A percentile compares a stretch with the other conserved stretches of the same genome.
Evolutionary conservation across 1,140 invertebrate genomes (phyloP).

Genomic region (Drosophila nasuta): DNA sequence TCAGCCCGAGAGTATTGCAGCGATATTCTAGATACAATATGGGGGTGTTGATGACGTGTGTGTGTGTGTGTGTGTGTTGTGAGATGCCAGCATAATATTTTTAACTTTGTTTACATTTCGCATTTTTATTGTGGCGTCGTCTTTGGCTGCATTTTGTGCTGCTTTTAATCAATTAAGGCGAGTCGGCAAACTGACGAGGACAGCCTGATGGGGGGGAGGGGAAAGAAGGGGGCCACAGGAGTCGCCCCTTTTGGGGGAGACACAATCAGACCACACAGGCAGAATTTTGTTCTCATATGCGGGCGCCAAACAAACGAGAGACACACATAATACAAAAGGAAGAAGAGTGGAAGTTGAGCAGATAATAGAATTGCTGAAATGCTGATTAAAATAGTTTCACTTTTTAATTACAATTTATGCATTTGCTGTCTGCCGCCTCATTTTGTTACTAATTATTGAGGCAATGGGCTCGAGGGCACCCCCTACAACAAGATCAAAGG

Average conservation of each 20-base stretch:
- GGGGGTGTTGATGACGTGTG: slow-evolving; percentile 34
- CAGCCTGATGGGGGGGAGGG: neutral
- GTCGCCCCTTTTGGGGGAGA: slow-evolving; percentile 4
- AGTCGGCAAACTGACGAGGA: slow-evolving; percentile 26
- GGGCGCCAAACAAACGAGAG: slow-evolving; percentile 40
- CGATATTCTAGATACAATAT: slow-evolving; percentile 32
- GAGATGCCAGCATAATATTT: slow-evolving; percentile 72
- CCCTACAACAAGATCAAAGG: slow-evolving; percentile 64
- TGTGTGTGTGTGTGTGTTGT: slow-evolving; percentile 20
- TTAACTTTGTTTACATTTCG: slow-evolving; percentile 82
- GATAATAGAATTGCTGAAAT: slow-evolving; percentile 80
- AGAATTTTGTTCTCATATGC: slow-evolving; percentile 55
- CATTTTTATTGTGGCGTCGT: slow-evolving; percentile 80
- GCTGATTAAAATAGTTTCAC: slow-evolving; percentile 81
- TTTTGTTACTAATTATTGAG: slow-evolving; percentile 72
- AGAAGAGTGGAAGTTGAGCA: neutral
- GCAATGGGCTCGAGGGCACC: slow-evolving; percentile 37
- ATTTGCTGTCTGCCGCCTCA: slow-evolving; percentile 26
- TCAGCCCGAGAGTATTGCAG: slow-evolving; percentile 48
- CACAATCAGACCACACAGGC: slow-evolving; percentile 68
- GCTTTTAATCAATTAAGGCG: slow-evolving; percentile 78
- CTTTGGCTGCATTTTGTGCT: slow-evolving; percentile 35
- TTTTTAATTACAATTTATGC: slow-evolving; percentile 82
- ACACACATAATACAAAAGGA: neutral
- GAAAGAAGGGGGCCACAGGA: slow-evolving; percentile 9